These are phyloP conservation scores for Synergus gifuensis DNA, from an alignment of 2,888 invertebrate genomes.

Conservation along the genomic window DNA sequence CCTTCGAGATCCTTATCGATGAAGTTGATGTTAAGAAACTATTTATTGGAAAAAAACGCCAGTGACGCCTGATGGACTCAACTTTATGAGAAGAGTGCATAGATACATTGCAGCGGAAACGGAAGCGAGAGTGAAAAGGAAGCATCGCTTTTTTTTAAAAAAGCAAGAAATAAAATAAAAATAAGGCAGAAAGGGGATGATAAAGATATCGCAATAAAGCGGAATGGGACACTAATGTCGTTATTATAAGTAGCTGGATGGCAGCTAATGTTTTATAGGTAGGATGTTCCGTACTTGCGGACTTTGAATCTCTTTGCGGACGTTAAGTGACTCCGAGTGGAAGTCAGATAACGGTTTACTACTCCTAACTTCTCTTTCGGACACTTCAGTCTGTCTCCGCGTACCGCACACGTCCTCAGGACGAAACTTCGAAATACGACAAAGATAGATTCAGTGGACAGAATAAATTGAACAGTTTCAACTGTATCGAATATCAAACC, in stretches of 20 bases:
- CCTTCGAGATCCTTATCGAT: constrained; percentile 34
- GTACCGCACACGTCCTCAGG: constrained; percentile 3
- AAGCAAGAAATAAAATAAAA: neutral
- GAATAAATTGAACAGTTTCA: constrained; percentile 21
- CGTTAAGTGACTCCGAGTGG: constrained; percentile 75
- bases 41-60: neutral
- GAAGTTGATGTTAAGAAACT: constrained; percentile 1
- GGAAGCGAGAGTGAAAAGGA: neutral
- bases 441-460: constrained; percentile 21
- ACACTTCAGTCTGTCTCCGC: constrained; percentile 41
- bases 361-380: constrained; percentile 50
- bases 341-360: constrained; percentile 68
- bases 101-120: neutral
- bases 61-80: neutral
- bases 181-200: neutral
- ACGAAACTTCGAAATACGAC: constrained; percentile 28
- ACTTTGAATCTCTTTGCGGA: constrained; percentile 59
- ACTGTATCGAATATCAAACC: neutral
- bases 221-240: constrained; percentile 61
- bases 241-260: constrained; percentile 71
- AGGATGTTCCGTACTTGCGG: constrained; percentile 49
- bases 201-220: neutral
- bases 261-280: constrained; percentile 65
- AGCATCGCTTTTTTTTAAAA: neutral
- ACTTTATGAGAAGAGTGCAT: neutral